phyloP scores from a whole-genome alignment of 2,797 vertebrate genomes.

The Nannoperca australis region DNA sequence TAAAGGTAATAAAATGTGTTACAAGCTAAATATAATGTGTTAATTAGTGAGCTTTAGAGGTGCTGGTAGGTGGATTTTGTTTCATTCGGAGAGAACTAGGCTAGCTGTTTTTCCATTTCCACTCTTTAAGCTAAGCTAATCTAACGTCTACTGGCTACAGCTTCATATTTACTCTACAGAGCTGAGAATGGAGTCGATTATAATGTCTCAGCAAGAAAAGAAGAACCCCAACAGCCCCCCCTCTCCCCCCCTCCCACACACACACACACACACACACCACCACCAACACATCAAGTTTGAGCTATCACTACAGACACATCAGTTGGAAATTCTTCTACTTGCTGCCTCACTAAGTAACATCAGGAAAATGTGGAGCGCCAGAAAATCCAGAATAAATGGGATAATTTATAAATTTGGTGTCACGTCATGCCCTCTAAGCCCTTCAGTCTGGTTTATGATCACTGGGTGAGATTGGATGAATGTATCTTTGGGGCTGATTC shows the following conservation, averaged over 20 bases:
- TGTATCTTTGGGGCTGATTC: conserved; percentile 76
- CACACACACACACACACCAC: too few species aligned
- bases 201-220: neutral
- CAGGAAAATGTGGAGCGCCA: conserved; percentile 63
- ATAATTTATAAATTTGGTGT: conserved; percentile 71
- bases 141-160: neutral
- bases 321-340: conserved; percentile 40
- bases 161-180: conserved; percentile 6
- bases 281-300: conserved; percentile 30
- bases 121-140: conserved; percentile 4
- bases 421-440: conserved; percentile 65
- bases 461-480: conserved; percentile 66
- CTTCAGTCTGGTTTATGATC: conserved; percentile 76
- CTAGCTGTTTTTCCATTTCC: neutral
- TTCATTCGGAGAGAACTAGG: neutral
- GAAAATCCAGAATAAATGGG: conserved; percentile 70
- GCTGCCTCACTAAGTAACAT: conserved; percentile 51
- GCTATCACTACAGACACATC: conserved; percentile 45
- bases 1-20: neutral
- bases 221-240: neutral
- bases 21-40: conserved; percentile 9
- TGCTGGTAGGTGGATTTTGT: neutral
- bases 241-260: too few species aligned
- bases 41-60: neutral
- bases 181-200: neutral